Percentiles rank a stretch among this genome's conserved stretches.
phyloP scores from a whole-genome alignment of 64 coral and sea anemone genomes.

The Trachythela sp. region DNA sequence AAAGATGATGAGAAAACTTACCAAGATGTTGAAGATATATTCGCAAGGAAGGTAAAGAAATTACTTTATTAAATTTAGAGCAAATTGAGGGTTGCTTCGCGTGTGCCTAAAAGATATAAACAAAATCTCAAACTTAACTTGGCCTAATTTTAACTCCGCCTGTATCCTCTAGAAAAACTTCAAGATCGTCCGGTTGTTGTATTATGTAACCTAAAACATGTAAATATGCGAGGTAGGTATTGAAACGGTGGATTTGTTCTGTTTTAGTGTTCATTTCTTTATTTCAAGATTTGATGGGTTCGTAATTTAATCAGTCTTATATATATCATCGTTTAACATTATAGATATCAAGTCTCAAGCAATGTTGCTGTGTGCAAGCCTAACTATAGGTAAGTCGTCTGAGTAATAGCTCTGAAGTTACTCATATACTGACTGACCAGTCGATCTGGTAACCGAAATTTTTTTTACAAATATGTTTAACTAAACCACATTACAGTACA shows the following conservation, averaged over 20 bases:
- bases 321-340: not conserved
- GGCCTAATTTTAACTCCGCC: not conserved
- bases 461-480: too few species aligned
- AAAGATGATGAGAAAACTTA: too few species aligned
- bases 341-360: slow-evolving; percentile 85
- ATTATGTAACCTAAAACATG: slow-evolving; percentile 92
- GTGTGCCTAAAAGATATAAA: too few species aligned
- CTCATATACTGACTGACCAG: not conserved
- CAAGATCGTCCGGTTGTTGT: slow-evolving; percentile 78
- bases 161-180: slow-evolving; percentile 64
- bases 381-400: slow-evolving; percentile 74
- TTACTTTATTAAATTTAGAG: too few species aligned
- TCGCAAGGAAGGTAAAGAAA: slow-evolving; percentile 82
- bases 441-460: not conserved
- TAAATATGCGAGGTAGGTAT: slow-evolving; percentile 84
- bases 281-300: too few species aligned
- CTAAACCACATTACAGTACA: too few species aligned
- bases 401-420: too few species aligned
- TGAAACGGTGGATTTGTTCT: not conserved
- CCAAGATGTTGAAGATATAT: slow-evolving; percentile 59
- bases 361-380: slow-evolving; percentile 79
- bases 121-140: too few species aligned
- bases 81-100: too few species aligned
- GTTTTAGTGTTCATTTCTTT: too few species aligned
- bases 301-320: not conserved